phyloP scores from a whole-genome alignment of 2,797 vertebrate genomes.

The Rhincodon typus region DNA sequence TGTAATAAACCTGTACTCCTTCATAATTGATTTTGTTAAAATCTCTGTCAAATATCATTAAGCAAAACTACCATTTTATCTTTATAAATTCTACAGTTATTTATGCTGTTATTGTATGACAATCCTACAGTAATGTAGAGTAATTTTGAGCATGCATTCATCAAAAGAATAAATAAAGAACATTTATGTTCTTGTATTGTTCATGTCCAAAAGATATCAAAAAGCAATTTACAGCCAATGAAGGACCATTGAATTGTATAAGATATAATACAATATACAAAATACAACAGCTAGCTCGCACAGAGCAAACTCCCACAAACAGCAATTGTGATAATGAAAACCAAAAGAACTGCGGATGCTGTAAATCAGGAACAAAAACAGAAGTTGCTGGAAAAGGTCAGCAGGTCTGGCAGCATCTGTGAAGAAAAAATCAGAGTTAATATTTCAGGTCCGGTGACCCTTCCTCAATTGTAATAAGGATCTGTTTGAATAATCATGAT shows the following conservation, averaged over 20 bases:
- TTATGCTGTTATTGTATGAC: background rate
- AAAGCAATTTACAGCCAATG: background rate
- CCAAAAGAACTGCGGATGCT: too few species aligned
- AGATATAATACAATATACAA: background rate
- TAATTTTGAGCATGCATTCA: background rate
- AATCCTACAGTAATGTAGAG: background rate
- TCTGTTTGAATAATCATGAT: background rate
- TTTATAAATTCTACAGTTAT: background rate
- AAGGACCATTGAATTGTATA: background rate
- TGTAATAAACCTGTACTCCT: conserved; percentile 6
- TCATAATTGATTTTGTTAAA: conserved; percentile 9
- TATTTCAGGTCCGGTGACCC: too few species aligned
- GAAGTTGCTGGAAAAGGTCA: too few species aligned
- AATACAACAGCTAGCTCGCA: background rate
- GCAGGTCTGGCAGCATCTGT: too few species aligned
- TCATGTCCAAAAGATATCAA: background rate
- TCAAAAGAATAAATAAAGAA: background rate
- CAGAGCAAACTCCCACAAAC: background rate
- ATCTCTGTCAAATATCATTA: conserved; percentile 7
- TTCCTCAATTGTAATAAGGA: background rate
- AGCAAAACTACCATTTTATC: background rate
- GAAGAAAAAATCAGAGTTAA: too few species aligned
- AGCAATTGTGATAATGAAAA: background rate
- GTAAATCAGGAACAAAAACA: too few species aligned
- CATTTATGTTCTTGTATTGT: background rate